These are phyloP conservation scores for Epizoanthus rinbou DNA, from an alignment of 92 coral and sea anemone genomes.

Conservation along the genomic window DNA sequence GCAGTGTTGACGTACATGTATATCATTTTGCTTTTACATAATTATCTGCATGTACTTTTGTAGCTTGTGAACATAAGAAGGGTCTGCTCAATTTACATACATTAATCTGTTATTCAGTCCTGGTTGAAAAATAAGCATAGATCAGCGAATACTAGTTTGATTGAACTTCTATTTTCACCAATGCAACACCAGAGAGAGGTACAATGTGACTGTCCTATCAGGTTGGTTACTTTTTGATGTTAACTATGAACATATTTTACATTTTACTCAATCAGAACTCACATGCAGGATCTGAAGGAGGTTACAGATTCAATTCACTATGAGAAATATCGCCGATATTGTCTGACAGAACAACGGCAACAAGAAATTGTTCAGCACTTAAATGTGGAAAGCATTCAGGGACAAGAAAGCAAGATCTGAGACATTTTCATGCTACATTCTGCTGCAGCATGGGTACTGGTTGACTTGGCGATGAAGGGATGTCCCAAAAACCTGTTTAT, in stretches of 20 bases:
- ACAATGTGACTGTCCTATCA: no score
- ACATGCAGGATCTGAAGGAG: conserved; percentile 98
- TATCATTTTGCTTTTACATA: no score
- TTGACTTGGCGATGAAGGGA: neutral
- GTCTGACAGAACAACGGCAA: conserved; percentile 71
- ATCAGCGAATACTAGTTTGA: no score
- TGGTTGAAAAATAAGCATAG: no score
- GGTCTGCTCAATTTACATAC: neutral
- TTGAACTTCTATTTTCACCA: no score
- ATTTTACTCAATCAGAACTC: conserved; percentile 65
- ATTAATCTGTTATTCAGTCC: neutral
- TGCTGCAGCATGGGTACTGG: neutral
- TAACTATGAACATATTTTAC: neutral
- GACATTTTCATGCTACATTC: neutral
- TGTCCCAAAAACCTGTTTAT: neutral
- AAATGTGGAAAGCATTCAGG: conserved; percentile 66
- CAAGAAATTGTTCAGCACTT: conserved; percentile 59
- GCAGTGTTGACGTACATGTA: neutral
- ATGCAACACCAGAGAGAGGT: no score
- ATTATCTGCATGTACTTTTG: no score
- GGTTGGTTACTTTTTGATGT: neutral
- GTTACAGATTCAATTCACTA: conserved; percentile 95
- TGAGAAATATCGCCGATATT: conserved; percentile 84
- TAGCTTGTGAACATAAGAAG: no score
- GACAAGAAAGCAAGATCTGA: conserved; percentile 90